These are phyloP conservation scores for Festucalex cinctus DNA, from an alignment of 2,113 vertebrate genomes.

Conservation along the genomic window DNA sequence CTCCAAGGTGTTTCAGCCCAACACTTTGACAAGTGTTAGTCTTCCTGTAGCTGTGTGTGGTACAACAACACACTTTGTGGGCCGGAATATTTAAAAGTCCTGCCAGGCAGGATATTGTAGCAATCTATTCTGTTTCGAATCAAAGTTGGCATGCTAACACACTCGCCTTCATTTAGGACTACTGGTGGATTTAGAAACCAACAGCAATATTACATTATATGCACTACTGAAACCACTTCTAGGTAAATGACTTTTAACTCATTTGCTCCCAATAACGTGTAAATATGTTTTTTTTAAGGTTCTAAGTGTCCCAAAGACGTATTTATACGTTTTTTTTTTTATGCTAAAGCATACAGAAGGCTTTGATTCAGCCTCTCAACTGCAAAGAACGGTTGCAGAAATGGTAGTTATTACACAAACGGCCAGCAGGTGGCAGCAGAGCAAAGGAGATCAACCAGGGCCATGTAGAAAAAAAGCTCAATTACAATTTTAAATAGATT, in stretches of 20 bases:
- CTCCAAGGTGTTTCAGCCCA: constrained; percentile 45
- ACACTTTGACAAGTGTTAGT: constrained; percentile 36
- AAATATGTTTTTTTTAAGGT: too few species aligned
- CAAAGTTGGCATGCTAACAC: constrained; percentile 16
- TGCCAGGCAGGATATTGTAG: constrained; percentile 12
- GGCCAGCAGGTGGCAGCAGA: too few species aligned
- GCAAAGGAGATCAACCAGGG: too few species aligned
- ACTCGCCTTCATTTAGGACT: constrained; percentile 16
- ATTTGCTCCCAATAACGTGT: too few species aligned
- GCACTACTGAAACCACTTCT: neutral
- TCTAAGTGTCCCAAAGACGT: too few species aligned
- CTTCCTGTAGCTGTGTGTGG: constrained; percentile 35
- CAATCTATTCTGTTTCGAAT: constrained; percentile 21
- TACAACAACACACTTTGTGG: constrained; percentile 37
- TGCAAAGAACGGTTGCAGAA: too few species aligned
- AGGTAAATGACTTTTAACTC: neutral
- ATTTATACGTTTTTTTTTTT: too few species aligned
- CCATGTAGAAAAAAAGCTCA: too few species aligned
- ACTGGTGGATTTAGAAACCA: neutral
- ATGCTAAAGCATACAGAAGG: too few species aligned
- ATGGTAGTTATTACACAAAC: too few species aligned
- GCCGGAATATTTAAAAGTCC: constrained; percentile 25
- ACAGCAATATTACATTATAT: neutral
- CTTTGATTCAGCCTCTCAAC: too few species aligned
- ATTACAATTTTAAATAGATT: too few species aligned